A percentile compares a stretch with the other conserved stretches of the same genome.
phyloP scores from a whole-genome alignment of 1,140 invertebrate genomes.

The Papilio polytes region DNA sequence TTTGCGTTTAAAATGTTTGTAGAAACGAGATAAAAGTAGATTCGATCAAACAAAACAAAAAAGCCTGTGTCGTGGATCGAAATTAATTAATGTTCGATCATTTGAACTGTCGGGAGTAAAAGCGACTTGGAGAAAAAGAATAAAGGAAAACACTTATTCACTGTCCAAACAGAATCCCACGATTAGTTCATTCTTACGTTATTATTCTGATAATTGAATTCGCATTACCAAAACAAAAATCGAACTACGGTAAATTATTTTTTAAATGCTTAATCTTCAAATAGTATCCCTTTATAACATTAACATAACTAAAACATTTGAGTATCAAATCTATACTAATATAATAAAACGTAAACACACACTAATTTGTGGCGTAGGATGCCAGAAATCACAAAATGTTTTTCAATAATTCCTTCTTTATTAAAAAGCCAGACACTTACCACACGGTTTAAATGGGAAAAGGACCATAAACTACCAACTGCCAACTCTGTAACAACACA shows the following conservation, averaged over 20 bases:
- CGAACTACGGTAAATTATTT: not conserved
- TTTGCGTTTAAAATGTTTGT: not conserved
- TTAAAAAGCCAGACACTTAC: no score
- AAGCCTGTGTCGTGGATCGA: not conserved
- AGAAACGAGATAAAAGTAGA: not conserved
- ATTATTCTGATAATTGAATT: slow-evolving; percentile 11
- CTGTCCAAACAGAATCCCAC: not conserved
- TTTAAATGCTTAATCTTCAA: not conserved
- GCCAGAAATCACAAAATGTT: no score
- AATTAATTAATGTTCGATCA: slow-evolving; percentile 13
- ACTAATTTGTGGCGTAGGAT: no score
- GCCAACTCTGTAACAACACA: no score
- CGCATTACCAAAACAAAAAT: not conserved
- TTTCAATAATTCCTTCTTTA: no score
- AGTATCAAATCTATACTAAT: not conserved
- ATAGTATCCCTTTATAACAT: not conserved
- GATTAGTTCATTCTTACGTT: slow-evolving; percentile 15
- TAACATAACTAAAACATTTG: not conserved
- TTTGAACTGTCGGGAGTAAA: not conserved
- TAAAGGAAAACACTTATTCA: slow-evolving; percentile 21
- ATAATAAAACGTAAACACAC: no score
- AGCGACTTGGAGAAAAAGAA: slow-evolving; percentile 11
- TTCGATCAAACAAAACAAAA: not conserved
- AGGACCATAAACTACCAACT: no score
- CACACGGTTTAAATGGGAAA: no score